Base-by-base conservation (phyloP, 2,888 invertebrate species). In the Agonopterix arenella region DNA sequence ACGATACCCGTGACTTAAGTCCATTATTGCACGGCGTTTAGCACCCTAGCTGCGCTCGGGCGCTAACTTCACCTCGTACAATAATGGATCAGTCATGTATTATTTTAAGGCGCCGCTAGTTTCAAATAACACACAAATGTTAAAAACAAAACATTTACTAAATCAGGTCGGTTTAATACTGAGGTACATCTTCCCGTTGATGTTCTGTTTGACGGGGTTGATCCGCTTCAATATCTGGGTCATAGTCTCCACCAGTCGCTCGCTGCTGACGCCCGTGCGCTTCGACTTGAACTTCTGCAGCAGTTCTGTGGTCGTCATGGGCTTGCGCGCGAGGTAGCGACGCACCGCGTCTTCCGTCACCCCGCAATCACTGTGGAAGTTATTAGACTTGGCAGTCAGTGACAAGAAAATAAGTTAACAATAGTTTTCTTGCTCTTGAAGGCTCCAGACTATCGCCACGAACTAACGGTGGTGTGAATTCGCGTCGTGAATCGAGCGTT, bases 221-320 rank as follows among this genome's bases (percentile, higher is more conserved):
- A 99, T 96, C 68, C 96, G 93, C 88, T 98, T 98, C 52, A 99
- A 90, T 60, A 98, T 96, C 74, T 97, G 96, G 7, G 97, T 98
- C 93, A 98, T 97, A 40, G 96, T 95, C 70, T 96, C 96, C 1
- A 98, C 97, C 52, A 98, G 91, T 51, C 97, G 95, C 57, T 98
- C 97, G 59, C 96, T 96, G 50, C 94, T 94, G 47, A 98, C 92
- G 4, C 97, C 97, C 8, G 96, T 96, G 68, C 97, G 96, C 81
- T 98, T 97, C 41, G 96, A 96, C 76, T 97, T 97, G 89, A 98
- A 97, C 88, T 98, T 98, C 58, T 97, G 97, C 44, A 98, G 84
- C 37, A 98, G 89, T 73, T 99, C 98, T 0, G 97, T 98, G 0
- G 98, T 96, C 0, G 99, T 99, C 95, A 99, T 98, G 0, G 99